Evolutionary conservation across 2,888 invertebrate genomes (phyloP).

Genomic region (Clitarchus hookeri): DNA sequence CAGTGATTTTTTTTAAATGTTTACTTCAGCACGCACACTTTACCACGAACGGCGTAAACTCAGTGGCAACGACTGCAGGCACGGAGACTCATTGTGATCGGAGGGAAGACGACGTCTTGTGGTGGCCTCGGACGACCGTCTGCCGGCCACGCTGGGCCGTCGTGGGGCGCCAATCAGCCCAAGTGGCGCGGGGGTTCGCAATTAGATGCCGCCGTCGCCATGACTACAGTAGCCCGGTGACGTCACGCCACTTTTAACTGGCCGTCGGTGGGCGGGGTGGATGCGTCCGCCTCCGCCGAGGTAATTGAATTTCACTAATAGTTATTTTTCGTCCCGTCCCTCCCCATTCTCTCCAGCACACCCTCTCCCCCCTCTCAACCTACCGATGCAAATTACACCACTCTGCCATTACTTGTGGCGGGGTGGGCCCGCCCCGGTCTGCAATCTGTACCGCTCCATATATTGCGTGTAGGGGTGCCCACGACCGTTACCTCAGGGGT

Average conservation of each 20-base stretch:
- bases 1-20: too few species aligned
- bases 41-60: too few species aligned
- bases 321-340: not conserved
- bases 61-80: too few species aligned
- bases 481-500: not conserved
- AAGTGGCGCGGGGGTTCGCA: not conserved
- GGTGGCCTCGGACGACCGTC: too few species aligned
- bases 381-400: not conserved
- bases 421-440: not conserved
- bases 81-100: too few species aligned
- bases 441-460: not conserved
- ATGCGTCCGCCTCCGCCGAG: not conserved
- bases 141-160: not conserved
- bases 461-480: slow-evolving; percentile 1
- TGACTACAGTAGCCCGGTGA: not conserved
- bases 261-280: not conserved
- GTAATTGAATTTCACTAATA: slow-evolving; percentile 10
- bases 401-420: not conserved
- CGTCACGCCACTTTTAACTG: slow-evolving; percentile 2
- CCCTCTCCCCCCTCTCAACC: too few species aligned
- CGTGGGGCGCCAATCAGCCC: not conserved
- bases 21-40: too few species aligned
- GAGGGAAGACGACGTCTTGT: too few species aligned
- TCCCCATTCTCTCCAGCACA: not conserved
- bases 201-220: not conserved